Evolutionary conservation across 2,888 invertebrate genomes (phyloP).

Genomic region (Cheilosia vulpina): DNA sequence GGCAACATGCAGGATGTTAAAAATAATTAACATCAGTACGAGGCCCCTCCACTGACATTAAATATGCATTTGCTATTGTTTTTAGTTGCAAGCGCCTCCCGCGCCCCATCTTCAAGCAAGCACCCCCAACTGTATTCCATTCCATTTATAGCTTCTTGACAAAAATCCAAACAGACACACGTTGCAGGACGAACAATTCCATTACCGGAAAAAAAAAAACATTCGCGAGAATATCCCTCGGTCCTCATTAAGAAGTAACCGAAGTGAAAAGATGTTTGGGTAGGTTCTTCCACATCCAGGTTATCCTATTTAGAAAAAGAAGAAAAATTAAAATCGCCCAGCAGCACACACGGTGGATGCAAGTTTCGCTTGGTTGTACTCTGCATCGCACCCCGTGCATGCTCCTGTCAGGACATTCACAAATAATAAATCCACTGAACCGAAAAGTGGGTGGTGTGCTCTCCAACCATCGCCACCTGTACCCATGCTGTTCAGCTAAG

Average conservation of each 20-base stretch:
- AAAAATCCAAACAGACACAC: slow-evolving; percentile 68
- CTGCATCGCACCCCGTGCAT: neutral
- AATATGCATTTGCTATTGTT: slow-evolving; percentile 70
- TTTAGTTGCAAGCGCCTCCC: slow-evolving; percentile 21
- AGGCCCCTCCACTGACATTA: slow-evolving; percentile 47
- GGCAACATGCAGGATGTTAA: slow-evolving; percentile 69
- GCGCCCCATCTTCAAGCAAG: slow-evolving; percentile 3
- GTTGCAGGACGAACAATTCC: slow-evolving; percentile 59
- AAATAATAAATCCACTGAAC: slow-evolving; percentile 73
- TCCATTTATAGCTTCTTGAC: slow-evolving; percentile 73
- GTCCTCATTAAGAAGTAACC: slow-evolving; percentile 75
- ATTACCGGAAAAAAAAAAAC: slow-evolving; percentile 57
- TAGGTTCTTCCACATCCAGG: slow-evolving; percentile 55
- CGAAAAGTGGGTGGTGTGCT: slow-evolving; percentile 35
- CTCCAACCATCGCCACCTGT: neutral
- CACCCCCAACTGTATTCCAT: slow-evolving; percentile 49
- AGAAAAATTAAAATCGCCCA: slow-evolving; percentile 26
- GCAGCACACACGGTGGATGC: slow-evolving; percentile 61
- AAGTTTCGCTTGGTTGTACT: slow-evolving; percentile 53
- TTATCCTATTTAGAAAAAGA: slow-evolving; percentile 9
- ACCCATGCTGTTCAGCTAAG: slow-evolving; percentile 13
- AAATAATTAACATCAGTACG: slow-evolving; percentile 69
- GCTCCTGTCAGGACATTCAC: slow-evolving; percentile 67
- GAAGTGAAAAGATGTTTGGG: slow-evolving; percentile 75
- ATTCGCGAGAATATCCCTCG: slow-evolving; percentile 74